These are phyloP conservation scores for Frankliniella fusca DNA, from an alignment of 2,888 invertebrate genomes.

Conservation along the genomic window DNA sequence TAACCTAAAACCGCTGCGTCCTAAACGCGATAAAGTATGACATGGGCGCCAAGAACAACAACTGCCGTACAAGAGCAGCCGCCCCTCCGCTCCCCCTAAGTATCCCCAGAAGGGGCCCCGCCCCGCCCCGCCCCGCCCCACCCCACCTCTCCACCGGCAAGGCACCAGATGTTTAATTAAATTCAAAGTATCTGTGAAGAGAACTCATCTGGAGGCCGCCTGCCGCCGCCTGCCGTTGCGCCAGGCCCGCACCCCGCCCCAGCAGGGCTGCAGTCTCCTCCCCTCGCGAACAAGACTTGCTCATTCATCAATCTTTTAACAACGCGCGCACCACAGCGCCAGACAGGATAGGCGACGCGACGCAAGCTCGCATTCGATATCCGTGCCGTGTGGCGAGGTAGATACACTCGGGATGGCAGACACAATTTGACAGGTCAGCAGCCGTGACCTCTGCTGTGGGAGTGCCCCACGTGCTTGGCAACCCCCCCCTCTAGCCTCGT, in stretches of 20 bases:
- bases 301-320: too few species aligned
- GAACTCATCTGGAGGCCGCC: constrained; percentile 12
- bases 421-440: too few species aligned
- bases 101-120: not conserved
- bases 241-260: not conserved
- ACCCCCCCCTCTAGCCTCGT: too few species aligned
- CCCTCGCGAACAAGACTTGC: too few species aligned
- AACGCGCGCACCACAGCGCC: too few species aligned
- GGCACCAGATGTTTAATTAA: constrained; percentile 26
- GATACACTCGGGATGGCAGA: too few species aligned
- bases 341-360: too few species aligned
- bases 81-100: not conserved
- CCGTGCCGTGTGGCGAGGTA: too few species aligned
- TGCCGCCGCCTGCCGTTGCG: not conserved
- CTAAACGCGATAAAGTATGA: constrained; percentile 20
- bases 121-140: not conserved
- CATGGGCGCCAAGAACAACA: not conserved
- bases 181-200: constrained; percentile 26
- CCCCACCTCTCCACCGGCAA: not conserved
- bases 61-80: not conserved
- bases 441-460: too few species aligned
- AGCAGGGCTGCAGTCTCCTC: not conserved
- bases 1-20: not conserved
- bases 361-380: too few species aligned
- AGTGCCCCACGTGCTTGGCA: too few species aligned